Base-by-base conservation (phyloP, 2,113 vertebrate species). In the Hyaena hyaena region DNA sequence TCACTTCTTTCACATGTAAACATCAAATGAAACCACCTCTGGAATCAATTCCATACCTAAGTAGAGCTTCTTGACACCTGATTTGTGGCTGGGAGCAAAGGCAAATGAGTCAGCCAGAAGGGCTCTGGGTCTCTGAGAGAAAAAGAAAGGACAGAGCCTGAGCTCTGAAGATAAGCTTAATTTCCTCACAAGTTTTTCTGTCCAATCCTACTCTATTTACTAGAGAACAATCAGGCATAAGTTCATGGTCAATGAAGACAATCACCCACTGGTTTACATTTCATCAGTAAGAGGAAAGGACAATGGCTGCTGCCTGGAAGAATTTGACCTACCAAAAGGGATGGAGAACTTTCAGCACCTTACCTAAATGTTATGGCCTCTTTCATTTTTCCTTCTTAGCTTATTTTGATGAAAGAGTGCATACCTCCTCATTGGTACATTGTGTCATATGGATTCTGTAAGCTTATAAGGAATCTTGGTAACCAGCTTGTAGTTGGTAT, bases 401-500 rank as follows among this genome's bases (percentile, higher is more conserved):
- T 12, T 24, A 35, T 66, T 88, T 77, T 92, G 15, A 81, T 80
- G 7, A 77, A 14, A 1, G 12, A 45, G 5, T 43, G 8, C 33
- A 33, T 73, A 61, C 21, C 43, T 90, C 35, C 7, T 33, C 26
- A 21, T 23, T 92, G 53, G 55, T 24, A 69, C 23, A 43, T 50
- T 61, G 6, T 58, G 9, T 53, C 26, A 50, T 12, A 24, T 21
- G 1, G 2, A 74, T 68, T 82, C 68, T 53, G 0, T 73, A 61
- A 80, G 11, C 3, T 86, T 81, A 31, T 68, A 33, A 35, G 43
- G 63, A 69, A 68, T 7, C 39, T 69, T 83, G 7, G 23, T 86
- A 58, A 86, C 28, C 33, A 77, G 17, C 2, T 79, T 43, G 45
- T 95, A 43, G 90, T 88, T 97, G 93, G 1, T 80, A 79, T 96